phyloP scores from a whole-genome alignment of 2,888 invertebrate species.

The Tuta absoluta region DNA sequence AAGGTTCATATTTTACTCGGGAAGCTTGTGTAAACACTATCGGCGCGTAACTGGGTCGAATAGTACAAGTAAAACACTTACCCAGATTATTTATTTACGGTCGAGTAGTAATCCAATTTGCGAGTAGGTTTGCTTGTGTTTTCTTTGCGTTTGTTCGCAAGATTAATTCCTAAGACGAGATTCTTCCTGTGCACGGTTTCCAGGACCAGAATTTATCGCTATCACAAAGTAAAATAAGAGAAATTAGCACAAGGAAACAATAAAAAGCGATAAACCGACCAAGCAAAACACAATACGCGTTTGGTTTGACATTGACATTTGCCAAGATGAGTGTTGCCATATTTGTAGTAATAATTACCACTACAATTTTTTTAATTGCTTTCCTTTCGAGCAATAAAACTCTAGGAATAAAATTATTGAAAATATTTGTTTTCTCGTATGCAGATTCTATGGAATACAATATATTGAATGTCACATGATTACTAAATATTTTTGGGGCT shows the following conservation, averaged over 20 bases:
- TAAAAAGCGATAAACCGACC: conserved; percentile 11
- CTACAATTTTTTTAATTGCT: too few relatives aligned
- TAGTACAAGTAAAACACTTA: conserved; percentile 21
- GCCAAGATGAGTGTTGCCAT: background rate
- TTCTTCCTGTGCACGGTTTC: background rate
- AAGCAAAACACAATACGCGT: conserved; percentile 5
- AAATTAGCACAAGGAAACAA: conserved; percentile 16
- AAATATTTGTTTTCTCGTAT: too few relatives aligned
- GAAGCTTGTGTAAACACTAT: conserved; percentile 21
- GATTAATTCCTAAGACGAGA: background rate
- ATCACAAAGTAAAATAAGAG: background rate
- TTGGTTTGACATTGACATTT: background rate
- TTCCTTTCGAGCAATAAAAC: too few relatives aligned
- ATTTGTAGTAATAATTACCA: background rate
- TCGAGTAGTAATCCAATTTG: conserved; percentile 28
- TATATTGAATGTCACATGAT: too few relatives aligned
- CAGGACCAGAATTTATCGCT: background rate
- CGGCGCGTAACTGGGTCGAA: conserved; percentile 18
- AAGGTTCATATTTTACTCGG: background rate
- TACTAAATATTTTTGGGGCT: too few relatives aligned
- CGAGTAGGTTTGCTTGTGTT: background rate
- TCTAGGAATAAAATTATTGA: too few relatives aligned
- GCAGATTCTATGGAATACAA: too few relatives aligned
- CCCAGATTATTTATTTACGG: conserved; percentile 26
- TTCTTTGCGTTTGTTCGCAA: background rate